These are phyloP conservation scores for Cepaea hortensis DNA, from an alignment of 2,888 invertebrate species.

Conservation along the genomic window DNA sequence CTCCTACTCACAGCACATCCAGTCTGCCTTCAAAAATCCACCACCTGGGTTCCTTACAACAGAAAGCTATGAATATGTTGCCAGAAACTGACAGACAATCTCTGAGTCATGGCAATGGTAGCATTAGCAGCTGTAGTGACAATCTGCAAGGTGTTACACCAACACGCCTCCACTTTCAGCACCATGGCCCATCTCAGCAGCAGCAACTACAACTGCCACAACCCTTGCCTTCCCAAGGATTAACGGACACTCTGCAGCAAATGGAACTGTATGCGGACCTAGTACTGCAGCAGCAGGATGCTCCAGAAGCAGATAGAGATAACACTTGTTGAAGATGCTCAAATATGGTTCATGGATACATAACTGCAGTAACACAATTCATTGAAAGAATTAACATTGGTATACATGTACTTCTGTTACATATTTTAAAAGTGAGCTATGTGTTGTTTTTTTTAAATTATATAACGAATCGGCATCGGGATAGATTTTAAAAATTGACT, in stretches of 20 bases:
- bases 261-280: conserved; percentile 52
- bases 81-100: conserved; percentile 21
- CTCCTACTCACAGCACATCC: conserved; percentile 39
- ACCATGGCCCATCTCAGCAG: conserved; percentile 42
- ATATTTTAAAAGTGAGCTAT: background rate
- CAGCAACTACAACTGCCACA: conserved; percentile 45
- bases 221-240: conserved; percentile 45
- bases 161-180: conserved; percentile 29
- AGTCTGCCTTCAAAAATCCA: conserved; percentile 52
- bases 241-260: conserved; percentile 39
- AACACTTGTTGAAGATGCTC: conserved; percentile 13
- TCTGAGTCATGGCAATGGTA: conserved; percentile 40
- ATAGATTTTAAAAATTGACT: too few species aligned
- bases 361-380: background rate
- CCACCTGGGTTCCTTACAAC: conserved; percentile 31
- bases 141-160: conserved; percentile 17
- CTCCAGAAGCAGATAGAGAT: conserved; percentile 56
- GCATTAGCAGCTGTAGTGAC: conserved; percentile 44
- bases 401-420: background rate
- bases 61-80: conserved; percentile 20
- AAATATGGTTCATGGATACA: background rate
- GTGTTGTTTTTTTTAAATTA: background rate
- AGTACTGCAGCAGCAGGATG: conserved; percentile 55
- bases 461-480: background rate
- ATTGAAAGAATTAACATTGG: background rate